phyloP scores from a whole-genome alignment of 2,797 vertebrate species.

The Pteropus rufus region DNA sequence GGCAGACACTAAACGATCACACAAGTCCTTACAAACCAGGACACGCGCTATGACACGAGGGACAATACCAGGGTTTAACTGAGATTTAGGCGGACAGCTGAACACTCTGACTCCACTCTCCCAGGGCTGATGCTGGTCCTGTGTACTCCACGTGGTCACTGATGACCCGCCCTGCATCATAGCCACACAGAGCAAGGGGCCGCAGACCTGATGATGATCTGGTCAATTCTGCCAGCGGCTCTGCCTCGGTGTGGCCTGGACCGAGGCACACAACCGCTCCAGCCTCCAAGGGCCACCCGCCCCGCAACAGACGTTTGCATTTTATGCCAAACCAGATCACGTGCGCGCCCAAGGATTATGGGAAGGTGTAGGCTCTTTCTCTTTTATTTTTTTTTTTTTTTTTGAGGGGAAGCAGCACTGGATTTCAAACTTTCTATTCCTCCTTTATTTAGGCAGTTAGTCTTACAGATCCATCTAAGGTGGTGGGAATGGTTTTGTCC shows the following conservation, averaged over 20 bases:
- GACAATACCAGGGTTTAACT: accelerated
- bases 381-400: neutral
- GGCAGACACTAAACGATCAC: neutral
- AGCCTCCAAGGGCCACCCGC: neutral
- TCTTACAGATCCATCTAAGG: neutral
- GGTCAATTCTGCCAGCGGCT: neutral
- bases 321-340: neutral
- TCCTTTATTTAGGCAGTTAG: neutral
- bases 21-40: neutral
- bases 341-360: neutral
- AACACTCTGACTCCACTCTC: neutral
- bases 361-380: neutral
- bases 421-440: neutral
- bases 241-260: neutral
- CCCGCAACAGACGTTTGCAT: neutral
- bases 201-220: neutral
- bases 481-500: neutral
- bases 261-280: neutral
- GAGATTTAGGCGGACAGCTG: accelerated
- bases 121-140: neutral
- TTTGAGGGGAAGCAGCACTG: neutral
- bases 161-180: accelerated
- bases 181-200: neutral
- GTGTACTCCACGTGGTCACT: accelerated
- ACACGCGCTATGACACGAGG: accelerated